Evolutionary conservation across 2,113 vertebrate genomes (phyloP).

Genomic region (Alaudala cheleensis): DNA sequence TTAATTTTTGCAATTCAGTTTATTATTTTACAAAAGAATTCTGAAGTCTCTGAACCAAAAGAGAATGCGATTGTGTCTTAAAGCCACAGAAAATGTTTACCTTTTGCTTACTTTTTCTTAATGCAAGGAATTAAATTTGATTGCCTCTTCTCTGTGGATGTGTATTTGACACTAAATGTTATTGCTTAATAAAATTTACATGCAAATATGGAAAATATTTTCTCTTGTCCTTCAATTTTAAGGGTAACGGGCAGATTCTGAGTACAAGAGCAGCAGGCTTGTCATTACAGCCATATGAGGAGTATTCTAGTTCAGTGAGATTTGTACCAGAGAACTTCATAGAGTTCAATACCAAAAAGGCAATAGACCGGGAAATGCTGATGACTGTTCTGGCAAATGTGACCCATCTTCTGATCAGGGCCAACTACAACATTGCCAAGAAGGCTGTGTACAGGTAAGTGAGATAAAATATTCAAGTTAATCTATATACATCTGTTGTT

Average conservation of each 20-base stretch:
- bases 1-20: background rate
- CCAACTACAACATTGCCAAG: slow-evolving; percentile 79
- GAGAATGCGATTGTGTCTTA: background rate
- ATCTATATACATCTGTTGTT: background rate
- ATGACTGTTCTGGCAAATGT: slow-evolving; percentile 85
- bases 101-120: background rate
- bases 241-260: slow-evolving; percentile 84
- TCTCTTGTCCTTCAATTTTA: slow-evolving; percentile 53
- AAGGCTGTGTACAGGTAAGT: slow-evolving; percentile 79
- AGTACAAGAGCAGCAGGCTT: slow-evolving; percentile 74
- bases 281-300: slow-evolving; percentile 79
- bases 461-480: background rate
- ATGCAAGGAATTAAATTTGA: background rate
- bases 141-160: background rate
- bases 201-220: background rate
- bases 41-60: background rate
- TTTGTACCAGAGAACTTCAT: slow-evolving; percentile 77
- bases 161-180: background rate
- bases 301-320: slow-evolving; percentile 70
- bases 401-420: slow-evolving; percentile 80
- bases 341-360: slow-evolving; percentile 70
- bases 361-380: slow-evolving; percentile 80
- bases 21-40: background rate
- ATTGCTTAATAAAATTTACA: background rate
- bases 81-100: background rate